Conservation (phyloP, 2,797 vertebrate genomes). For the Centroberyx gerrardi region DNA sequence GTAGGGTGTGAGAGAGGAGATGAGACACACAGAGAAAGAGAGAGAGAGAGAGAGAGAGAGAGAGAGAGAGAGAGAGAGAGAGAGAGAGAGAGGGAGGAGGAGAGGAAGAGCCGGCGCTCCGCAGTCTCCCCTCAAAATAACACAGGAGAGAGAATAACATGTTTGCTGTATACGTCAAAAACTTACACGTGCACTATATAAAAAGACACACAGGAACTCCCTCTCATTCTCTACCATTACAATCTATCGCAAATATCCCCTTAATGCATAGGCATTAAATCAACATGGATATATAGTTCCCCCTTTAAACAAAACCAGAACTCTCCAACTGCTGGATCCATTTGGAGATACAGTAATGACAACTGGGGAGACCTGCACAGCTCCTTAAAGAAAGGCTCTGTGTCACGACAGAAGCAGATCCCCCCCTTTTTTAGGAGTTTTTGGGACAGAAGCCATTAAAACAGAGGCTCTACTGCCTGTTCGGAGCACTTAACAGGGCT, state of each 20-base stretch:
- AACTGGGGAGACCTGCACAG: slow-evolving; percentile 44
- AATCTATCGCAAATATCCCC: slow-evolving; percentile 18
- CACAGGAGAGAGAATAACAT: slow-evolving; percentile 85
- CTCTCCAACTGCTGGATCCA: slow-evolving; percentile 58
- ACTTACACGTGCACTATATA: slow-evolving; percentile 68
- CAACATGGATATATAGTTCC: slow-evolving; percentile 29
- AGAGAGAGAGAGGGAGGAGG: slow-evolving; percentile 41
- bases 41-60: slow-evolving; percentile 34
- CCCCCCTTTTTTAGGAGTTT: slow-evolving; percentile 44
- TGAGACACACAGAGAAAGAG: slow-evolving; percentile 60
- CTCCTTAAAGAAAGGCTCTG: slow-evolving; percentile 50
- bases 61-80: neutral
- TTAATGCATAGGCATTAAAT: slow-evolving; percentile 8
- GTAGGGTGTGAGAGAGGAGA: slow-evolving; percentile 81
- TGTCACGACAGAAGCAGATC: slow-evolving; percentile 53
- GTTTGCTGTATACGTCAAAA: slow-evolving; percentile 80
- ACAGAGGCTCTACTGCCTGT: slow-evolving; percentile 60
- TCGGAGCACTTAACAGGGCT: slow-evolving; percentile 69
- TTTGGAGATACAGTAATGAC: slow-evolving; percentile 41
- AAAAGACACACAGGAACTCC: slow-evolving; percentile 50
- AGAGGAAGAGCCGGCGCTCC: slow-evolving; percentile 79
- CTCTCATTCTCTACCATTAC: slow-evolving; percentile 18
- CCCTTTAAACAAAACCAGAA: slow-evolving; percentile 40
- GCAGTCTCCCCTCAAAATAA: slow-evolving; percentile 88
- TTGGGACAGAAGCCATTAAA: slow-evolving; percentile 74